Percentiles rank a stretch among this genome's conserved stretches.
phyloP scores from a whole-genome alignment of 2,797 vertebrate species.

The Pangasius sanitwongsei region DNA sequence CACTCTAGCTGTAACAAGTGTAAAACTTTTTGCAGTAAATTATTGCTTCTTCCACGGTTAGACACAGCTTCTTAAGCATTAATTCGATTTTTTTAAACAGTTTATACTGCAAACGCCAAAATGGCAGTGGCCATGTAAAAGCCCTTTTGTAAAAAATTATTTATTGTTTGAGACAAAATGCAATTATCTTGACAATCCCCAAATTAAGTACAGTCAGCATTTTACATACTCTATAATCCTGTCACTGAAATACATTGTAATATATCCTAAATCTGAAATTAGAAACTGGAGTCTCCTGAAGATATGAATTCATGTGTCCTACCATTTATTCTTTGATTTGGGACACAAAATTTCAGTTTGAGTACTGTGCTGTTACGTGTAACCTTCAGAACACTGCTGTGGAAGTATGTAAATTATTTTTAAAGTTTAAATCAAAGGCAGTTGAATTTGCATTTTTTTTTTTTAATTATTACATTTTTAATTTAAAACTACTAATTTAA shows the following conservation, averaged over 20 bases:
- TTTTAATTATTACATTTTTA: not conserved
- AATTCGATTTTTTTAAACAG: not conserved
- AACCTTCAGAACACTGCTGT: not conserved
- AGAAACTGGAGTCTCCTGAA: not conserved
- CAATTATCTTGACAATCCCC: not conserved
- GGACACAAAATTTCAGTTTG: not conserved
- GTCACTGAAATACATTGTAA: not conserved
- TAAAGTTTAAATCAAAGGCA: not conserved
- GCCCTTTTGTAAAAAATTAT: not conserved
- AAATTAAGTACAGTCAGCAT: not conserved
- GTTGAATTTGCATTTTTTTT: not conserved
- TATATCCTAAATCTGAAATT: not conserved
- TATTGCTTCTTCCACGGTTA: not conserved
- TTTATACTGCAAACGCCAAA: not conserved
- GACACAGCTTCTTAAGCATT: not conserved
- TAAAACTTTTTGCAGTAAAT: not conserved
- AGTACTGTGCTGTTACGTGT: not conserved
- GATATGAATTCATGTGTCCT: not conserved
- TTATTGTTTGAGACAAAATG: slow-evolving; percentile 15
- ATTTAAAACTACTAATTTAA: slow-evolving; percentile 4
- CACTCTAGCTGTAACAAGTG: not conserved
- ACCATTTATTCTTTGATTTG: not conserved
- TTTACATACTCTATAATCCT: not conserved
- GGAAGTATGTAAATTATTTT: not conserved
- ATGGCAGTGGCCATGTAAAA: not conserved